Evolutionary conservation across 1,140 invertebrate species (phyloP), one percentile per base, ranked within the genome.

Genomic region (Camponotus vicinus): DNA sequence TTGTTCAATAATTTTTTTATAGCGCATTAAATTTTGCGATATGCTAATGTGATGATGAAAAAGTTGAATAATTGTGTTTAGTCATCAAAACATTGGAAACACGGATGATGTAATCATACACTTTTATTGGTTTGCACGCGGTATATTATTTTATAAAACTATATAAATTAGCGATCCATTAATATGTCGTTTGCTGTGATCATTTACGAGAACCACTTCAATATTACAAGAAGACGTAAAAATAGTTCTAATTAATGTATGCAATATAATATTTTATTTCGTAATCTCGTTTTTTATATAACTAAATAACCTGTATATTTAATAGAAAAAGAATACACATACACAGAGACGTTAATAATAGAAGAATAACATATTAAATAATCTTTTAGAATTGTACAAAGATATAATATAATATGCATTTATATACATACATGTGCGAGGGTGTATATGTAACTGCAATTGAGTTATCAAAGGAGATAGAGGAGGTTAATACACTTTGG

Each of bases 381-480:
- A 27, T 27, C 27, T 27, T 27, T 27, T 27, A 27, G 7, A 21
- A 4, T 9, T 27, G 66, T 32, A 21, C 2, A 8, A 18, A 13
- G 15, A 9, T 59, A 9, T 59, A 49, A 21, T n/a, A 57, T 27
- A 70, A 52, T 27, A 7, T 18, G 8, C 18, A 45, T 57, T 21
- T 80, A 32, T 80, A 9, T n/a, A 8, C 3, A 32, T 13, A 18
- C n/a, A 13, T 77, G 6, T 49, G 13, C 11, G 2, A 45, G 15
- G 52, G 42, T 27, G 7, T 49, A 8, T n/a, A 8, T 21, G 8
- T 18, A 0, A 37, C 8, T 8, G 32, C 49, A 78, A 75, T 83
- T 83, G 69, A 83, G 69, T 75, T 75, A 75, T 83, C 69, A 63
- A 37, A 83, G 32, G 13, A 49, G 15, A 75, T 75, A 61, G 27